These are phyloP conservation scores for Budorcas taxicolor DNA, from an alignment of 2,113 vertebrate genomes.

Conservation along the genomic window DNA sequence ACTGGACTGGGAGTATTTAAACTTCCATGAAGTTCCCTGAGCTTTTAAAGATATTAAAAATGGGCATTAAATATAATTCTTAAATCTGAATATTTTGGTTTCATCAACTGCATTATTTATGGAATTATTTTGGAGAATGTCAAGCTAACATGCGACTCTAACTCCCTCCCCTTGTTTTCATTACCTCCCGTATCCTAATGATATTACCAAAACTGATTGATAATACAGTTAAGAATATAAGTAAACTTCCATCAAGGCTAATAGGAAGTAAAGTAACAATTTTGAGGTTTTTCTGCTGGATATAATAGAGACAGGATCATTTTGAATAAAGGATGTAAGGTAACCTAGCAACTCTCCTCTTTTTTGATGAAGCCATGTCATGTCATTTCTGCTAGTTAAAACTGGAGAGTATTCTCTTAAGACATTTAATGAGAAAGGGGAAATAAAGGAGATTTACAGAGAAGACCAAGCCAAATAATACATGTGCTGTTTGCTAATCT, in stretches of 20 bases:
- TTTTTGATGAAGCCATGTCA: not conserved
- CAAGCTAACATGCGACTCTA: not conserved
- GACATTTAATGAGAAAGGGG: not conserved
- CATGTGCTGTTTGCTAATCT: not conserved
- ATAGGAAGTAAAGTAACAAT: not conserved
- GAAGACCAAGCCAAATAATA: not conserved
- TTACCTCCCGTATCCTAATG: not conserved
- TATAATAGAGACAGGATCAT: not conserved
- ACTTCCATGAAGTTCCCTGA: not conserved
- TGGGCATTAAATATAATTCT: not conserved
- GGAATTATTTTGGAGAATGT: not conserved
- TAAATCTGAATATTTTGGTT: not conserved
- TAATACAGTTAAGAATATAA: not conserved
- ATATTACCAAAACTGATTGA: not conserved
- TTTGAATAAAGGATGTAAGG: not conserved
- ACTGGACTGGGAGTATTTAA: not conserved
- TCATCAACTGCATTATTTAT: not conserved
- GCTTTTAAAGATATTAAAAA: not conserved
- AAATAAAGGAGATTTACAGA: not conserved
- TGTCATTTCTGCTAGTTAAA: constrained; percentile 4
- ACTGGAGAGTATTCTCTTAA: not conserved
- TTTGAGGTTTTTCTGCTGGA: not conserved
- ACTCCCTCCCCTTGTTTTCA: not conserved
- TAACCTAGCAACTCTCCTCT: constrained; percentile 35
- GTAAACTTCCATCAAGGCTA: not conserved